Percentiles rank a stretch among this genome's conserved stretches.
Conservation (phyloP, 2,888 invertebrate species). For the Protophormia terraenovae region DNA sequence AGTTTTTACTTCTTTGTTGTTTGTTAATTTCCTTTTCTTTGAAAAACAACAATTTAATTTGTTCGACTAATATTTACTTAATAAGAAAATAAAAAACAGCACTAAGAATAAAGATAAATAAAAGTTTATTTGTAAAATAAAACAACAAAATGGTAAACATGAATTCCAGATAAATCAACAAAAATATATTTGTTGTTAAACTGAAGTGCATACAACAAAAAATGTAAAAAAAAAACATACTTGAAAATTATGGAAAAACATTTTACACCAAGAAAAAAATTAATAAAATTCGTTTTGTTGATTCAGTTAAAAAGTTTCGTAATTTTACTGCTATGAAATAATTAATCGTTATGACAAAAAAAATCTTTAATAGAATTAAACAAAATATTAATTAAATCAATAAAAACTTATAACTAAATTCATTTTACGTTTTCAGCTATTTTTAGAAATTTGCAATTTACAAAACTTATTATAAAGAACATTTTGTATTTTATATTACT, state of each 20-base stretch:
- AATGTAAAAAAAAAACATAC: neutral
- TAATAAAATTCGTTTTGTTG: no score
- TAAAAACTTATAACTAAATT: no score
- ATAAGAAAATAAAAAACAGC: neutral
- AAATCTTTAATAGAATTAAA: no score
- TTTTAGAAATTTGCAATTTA: no score
- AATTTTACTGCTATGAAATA: no score
- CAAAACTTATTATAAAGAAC: no score
- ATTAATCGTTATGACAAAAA: no score
- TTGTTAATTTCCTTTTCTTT: neutral
- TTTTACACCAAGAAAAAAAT: neutral
- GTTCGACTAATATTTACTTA: neutral
- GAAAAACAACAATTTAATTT: neutral
- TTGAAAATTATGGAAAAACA: neutral
- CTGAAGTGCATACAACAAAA: neutral
- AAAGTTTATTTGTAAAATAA: neutral
- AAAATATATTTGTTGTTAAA: neutral
- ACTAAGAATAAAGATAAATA: conserved; percentile 2
- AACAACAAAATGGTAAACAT: neutral
- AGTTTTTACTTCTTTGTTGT: neutral
- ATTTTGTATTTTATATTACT: no score
- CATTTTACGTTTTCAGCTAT: no score
- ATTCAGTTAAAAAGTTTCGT: no score
- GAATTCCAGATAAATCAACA: neutral
- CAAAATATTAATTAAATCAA: no score